phyloP scores from a whole-genome alignment of 2,113 vertebrate genomes.

The Seriola aureovittata region DNA sequence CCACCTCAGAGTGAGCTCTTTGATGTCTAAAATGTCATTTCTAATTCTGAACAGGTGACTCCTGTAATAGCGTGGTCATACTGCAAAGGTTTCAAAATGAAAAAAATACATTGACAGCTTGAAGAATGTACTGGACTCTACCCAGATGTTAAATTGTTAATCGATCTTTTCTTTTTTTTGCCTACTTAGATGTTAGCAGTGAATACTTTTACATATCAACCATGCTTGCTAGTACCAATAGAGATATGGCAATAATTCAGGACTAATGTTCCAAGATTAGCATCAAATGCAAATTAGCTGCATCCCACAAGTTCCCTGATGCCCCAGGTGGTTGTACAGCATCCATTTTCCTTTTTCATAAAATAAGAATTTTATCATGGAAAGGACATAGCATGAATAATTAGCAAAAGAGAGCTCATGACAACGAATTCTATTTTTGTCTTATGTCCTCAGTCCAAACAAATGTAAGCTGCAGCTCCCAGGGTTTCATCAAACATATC shows the following conservation, averaged over 20 bases:
- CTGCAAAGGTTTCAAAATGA: neutral
- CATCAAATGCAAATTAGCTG: conserved; percentile 28
- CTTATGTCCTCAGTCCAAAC: conserved; percentile 61
- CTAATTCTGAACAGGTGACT: conserved; percentile 22
- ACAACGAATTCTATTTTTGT: conserved; percentile 55
- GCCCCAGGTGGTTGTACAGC: conserved; percentile 24
- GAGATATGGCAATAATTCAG: conserved; percentile 25
- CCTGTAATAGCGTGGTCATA: neutral
- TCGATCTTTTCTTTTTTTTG: neutral
- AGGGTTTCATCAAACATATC: conserved; percentile 70
- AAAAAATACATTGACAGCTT: neutral
- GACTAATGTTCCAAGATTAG: conserved; percentile 19
- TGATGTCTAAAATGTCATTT: conserved; percentile 32
- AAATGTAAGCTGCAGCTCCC: conserved; percentile 61
- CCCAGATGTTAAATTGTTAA: neutral
- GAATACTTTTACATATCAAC: conserved; percentile 5
- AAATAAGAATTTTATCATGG: conserved; percentile 14
- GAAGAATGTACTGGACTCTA: neutral
- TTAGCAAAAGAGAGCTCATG: conserved; percentile 47
- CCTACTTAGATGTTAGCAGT: neutral
- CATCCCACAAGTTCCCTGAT: conserved; percentile 8
- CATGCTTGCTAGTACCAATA: neutral
- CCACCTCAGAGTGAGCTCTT: conserved; percentile 25
- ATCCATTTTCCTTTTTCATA: conserved; percentile 25
- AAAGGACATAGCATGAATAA: conserved; percentile 50